Evolutionary conservation across 2,797 vertebrate genomes (phyloP), one percentile per base, ranked within the genome.

Genomic region (Sciurus carolinensis): DNA sequence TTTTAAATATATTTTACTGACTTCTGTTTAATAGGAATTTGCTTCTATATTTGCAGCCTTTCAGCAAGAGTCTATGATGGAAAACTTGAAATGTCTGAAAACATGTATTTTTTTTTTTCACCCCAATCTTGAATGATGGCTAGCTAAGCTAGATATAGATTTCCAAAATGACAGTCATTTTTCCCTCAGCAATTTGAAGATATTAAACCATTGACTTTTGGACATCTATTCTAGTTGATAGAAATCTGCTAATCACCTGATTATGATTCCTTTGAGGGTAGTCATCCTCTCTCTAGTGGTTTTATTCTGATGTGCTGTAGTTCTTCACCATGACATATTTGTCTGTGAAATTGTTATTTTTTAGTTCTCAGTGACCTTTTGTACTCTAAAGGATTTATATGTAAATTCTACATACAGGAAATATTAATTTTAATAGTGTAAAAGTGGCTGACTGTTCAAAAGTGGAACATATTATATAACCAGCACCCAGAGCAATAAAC

Each of bases 111-210:
- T 18, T 59, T 18, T 59, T 80, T 77, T 80, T 42, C 12, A 87
- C 3, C 4, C 22, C n/a, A 88, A 47, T 71, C 47, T 86, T 80
- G 64, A 94, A 87, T 69, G n/a, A 85, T 88, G 36, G 10, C 15
- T 72, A 95, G 10, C 20, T 72, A 95, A 90, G 30, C 3, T 28
- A 77, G 22, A 71, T 52, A 71, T 0, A 52, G 57, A 54, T 69
- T 87, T 95, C 30, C 75, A 42, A 90, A 95, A 66, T 67, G 66
- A 87, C 44, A 66, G 59, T 73, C 75, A 80, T 71, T 86, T 57
- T 76, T 66, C 7, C 33, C 54, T 87, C 47, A 88, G 42, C 22
- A 77, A 24, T 77, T 92, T 94, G 28, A 76, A 84, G 47, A 36
- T 77, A 44, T 79, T 66, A 72, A 0, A 79, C n/a, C 54, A 80